Evolutionary conservation across 2,113 vertebrate genomes (phyloP).

Genomic region (Neoarius graeffei): DNA sequence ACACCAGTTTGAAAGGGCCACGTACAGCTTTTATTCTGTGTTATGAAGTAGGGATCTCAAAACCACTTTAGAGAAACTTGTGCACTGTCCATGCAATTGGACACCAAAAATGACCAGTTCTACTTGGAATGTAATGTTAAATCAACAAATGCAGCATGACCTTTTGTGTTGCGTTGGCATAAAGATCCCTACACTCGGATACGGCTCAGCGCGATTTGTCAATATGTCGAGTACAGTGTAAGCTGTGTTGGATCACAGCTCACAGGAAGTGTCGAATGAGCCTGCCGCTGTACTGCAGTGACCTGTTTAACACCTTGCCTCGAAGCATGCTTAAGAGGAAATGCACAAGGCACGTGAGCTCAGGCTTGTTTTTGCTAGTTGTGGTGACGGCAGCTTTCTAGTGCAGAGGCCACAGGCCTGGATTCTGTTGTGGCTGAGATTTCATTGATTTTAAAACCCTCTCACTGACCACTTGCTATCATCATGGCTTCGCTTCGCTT

Average conservation of each 20-base stretch:
- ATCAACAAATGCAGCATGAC: background rate
- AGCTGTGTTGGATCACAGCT: background rate
- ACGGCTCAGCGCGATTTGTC: background rate
- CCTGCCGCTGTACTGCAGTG: background rate
- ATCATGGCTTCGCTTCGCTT: background rate
- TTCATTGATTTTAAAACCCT: background rate
- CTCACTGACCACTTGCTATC: background rate
- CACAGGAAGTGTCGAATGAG: constrained; percentile 2
- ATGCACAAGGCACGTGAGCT: background rate
- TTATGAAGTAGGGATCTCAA: background rate
- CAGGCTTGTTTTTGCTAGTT: background rate
- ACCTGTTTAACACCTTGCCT: constrained; percentile 4
- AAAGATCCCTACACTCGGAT: no score
- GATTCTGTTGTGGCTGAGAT: background rate
- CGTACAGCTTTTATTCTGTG: no score
- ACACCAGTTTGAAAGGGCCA: background rate
- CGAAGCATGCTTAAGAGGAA: constrained; percentile 5
- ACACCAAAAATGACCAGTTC: background rate
- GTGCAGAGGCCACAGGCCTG: background rate
- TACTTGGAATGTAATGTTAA: background rate
- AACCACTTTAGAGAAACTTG: background rate
- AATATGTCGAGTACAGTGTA: background rate
- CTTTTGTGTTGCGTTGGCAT: background rate
- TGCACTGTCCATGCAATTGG: background rate
- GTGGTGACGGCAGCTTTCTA: constrained; percentile 14